Percentiles rank a stretch among this genome's conserved stretches.
phyloP scores from a whole-genome alignment of 2,888 invertebrate genomes.

The Drosophila borealis region DNA sequence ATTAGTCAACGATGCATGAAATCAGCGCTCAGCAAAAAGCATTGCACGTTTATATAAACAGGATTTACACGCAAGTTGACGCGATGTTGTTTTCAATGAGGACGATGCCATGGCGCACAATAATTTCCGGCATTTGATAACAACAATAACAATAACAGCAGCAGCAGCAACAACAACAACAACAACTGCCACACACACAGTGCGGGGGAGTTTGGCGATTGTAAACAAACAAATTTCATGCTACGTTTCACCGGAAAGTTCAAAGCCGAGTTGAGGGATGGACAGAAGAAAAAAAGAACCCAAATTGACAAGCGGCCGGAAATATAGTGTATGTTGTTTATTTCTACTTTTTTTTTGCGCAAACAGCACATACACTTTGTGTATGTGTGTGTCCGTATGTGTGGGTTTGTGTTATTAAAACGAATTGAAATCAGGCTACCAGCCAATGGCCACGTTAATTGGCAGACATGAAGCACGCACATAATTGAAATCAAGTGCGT shows the following conservation, averaged over 20 bases:
- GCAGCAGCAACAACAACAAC: constrained; percentile 21
- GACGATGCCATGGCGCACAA: constrained; percentile 64
- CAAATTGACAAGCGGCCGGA: constrained; percentile 75
- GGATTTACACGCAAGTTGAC: constrained; percentile 69
- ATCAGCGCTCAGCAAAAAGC: constrained; percentile 57
- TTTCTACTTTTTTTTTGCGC: background rate
- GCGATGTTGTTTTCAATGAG: constrained; percentile 51
- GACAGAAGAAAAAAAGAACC: constrained; percentile 21
- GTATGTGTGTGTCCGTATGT: constrained; percentile 11
- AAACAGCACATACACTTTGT: background rate
- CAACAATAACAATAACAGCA: constrained; percentile 36
- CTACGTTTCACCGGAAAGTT: constrained; percentile 72
- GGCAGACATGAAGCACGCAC: constrained; percentile 49
- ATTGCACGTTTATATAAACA: constrained; percentile 57
- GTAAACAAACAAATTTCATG: constrained; percentile 80
- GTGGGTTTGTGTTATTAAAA: constrained; percentile 38
- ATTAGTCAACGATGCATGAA: constrained; percentile 69
- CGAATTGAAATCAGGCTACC: constrained; percentile 58
- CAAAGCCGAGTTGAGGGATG: constrained; percentile 44
- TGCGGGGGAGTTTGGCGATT: constrained; percentile 58
- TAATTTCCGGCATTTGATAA: constrained; percentile 80
- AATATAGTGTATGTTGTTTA: constrained; percentile 27
- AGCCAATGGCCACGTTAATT: constrained; percentile 62
- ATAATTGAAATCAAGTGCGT: constrained; percentile 68
- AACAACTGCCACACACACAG: constrained; percentile 11